Percentiles rank a stretch among this genome's conserved stretches.
Evolutionary conservation across 2,888 invertebrate genomes (phyloP).

Genomic region (Leistus spinibarbis): DNA sequence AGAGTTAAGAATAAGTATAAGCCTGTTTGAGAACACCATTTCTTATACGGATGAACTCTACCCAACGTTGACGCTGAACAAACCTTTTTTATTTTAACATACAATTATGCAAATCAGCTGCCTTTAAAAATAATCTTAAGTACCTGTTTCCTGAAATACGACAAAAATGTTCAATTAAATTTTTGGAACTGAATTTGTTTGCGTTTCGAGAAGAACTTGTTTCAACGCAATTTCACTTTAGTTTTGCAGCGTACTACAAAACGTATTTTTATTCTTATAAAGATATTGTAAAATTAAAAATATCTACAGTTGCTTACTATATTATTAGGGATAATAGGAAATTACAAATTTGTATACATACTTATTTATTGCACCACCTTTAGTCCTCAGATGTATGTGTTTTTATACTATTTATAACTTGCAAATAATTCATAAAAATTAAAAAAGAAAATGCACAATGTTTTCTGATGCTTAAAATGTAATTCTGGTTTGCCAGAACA

Average conservation of each 20-base stretch:
- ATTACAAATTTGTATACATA: too few relatives aligned
- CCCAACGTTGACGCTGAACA: not conserved
- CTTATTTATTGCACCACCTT: too few relatives aligned
- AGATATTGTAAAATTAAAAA: not conserved
- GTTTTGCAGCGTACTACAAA: not conserved
- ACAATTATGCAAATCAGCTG: conserved; percentile 33
- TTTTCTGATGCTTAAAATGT: too few relatives aligned
- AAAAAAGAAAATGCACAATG: too few relatives aligned
- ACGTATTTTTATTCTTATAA: not conserved
- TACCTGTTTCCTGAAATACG: conserved; percentile 29
- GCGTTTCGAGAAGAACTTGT: not conserved
- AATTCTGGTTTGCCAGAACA: too few relatives aligned
- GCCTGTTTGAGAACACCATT: conserved; percentile 4
- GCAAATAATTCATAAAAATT: too few relatives aligned
- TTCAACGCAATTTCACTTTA: not conserved
- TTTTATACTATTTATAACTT: too few relatives aligned
- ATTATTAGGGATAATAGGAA: too few relatives aligned
- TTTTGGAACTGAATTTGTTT: not conserved
- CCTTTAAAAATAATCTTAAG: conserved; percentile 32
- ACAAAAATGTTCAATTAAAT: not conserved
- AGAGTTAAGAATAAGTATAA: not conserved
- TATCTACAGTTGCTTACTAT: too few relatives aligned
- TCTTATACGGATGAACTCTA: not conserved
- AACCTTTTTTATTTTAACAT: conserved; percentile 1
- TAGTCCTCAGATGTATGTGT: too few relatives aligned